These are phyloP conservation scores for Apodemia duryi DNA, from an alignment of 2,888 invertebrate genomes.

Conservation along the genomic window DNA sequence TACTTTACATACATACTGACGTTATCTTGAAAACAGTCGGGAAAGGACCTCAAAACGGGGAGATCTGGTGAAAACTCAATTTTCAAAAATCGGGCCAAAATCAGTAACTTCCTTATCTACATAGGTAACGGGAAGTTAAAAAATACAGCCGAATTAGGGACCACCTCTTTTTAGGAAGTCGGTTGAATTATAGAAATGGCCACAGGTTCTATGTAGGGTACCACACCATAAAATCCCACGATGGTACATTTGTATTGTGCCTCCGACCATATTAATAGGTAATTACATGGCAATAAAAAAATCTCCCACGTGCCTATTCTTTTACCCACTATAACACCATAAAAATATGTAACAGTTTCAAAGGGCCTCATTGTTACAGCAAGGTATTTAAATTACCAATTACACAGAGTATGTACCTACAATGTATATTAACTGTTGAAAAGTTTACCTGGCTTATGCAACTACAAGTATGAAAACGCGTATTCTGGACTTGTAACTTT, in stretches of 20 bases:
- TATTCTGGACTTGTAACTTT: background rate
- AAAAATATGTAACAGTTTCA: slow-evolving; percentile 14
- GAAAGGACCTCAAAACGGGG: no score
- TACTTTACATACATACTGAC: no score
- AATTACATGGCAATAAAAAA: slow-evolving; percentile 10
- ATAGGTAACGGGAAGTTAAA: no score
- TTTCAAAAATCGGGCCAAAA: no score
- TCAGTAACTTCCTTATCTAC: no score
- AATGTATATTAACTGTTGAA: background rate
- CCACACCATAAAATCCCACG: slow-evolving; percentile 6
- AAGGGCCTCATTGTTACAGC: slow-evolving; percentile 13
- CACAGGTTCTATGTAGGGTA: background rate
- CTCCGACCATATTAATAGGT: slow-evolving; percentile 5
- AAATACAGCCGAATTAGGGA: no score
- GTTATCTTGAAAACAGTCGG: no score
- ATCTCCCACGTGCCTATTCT: slow-evolving; percentile 9
- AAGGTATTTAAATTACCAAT: slow-evolving; percentile 2
- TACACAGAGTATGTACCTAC: background rate
- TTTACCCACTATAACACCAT: slow-evolving; percentile 9
- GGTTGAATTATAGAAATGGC: background rate
- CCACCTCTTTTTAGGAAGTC: background rate
- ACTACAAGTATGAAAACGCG: background rate
- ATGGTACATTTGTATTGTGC: slow-evolving; percentile 4
- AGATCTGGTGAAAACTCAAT: no score
- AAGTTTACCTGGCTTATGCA: background rate